Percentiles rank a stretch among this genome's conserved stretches.
Conservation (phyloP, 2,797 vertebrate genomes). For the Sciurus vulgaris region DNA sequence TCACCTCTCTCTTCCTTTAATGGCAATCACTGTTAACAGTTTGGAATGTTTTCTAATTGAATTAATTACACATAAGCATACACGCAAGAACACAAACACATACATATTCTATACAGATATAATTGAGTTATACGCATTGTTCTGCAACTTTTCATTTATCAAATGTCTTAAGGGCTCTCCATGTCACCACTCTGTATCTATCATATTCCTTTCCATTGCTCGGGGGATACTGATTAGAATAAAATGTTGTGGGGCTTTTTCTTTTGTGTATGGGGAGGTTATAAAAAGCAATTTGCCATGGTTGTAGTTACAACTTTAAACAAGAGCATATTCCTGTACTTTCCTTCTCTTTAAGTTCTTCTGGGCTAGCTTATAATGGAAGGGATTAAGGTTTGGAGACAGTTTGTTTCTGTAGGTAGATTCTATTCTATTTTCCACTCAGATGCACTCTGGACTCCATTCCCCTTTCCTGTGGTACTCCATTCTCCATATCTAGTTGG, state of each 20-base stretch:
- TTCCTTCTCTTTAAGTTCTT: neutral
- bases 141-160: slow-evolving; percentile 1
- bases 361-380: neutral
- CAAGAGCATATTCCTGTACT: too few relatives aligned
- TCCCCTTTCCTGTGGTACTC: neutral
- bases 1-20: neutral
- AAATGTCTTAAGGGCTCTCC: neutral
- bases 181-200: neutral
- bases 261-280: neutral
- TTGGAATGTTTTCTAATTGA: neutral
- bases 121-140: neutral
- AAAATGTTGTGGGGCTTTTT: neutral
- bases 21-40: neutral
- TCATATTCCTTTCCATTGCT: neutral
- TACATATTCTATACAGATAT: neutral
- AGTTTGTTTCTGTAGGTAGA: neutral
- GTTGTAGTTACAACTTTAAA: neutral
- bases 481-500: neutral
- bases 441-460: neutral
- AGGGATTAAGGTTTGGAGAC: neutral
- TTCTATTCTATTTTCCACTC: neutral
- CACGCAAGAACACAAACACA: neutral
- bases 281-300: neutral
- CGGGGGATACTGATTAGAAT: neutral
- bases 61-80: neutral